These are phyloP conservation scores for Lerista edwardsae DNA, from an alignment of 2,797 vertebrate genomes.

Conservation along the genomic window DNA sequence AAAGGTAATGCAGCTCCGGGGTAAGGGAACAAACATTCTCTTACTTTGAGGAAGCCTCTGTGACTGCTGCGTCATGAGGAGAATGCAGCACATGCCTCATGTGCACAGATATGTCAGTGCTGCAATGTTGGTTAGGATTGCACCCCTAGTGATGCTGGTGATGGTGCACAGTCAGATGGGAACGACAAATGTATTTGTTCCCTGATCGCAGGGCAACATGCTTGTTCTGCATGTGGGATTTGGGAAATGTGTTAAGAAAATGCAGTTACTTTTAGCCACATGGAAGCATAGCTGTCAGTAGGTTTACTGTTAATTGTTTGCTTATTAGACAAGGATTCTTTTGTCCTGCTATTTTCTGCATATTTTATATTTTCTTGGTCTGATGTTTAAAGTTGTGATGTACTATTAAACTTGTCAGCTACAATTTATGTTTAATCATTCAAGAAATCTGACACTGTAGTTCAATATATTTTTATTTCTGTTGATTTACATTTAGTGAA, in stretches of 20 bases:
- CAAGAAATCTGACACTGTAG: background rate
- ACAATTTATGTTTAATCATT: background rate
- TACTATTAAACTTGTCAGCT: background rate
- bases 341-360: background rate
- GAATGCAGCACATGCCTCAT: too few relatives aligned
- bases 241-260: background rate
- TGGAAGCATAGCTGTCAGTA: background rate
- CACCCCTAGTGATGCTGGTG: background rate
- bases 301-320: rapidly evolving
- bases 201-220: conserved; percentile 12
- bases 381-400: background rate
- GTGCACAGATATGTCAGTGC: too few relatives aligned
- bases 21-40: too few relatives aligned
- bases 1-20: too few relatives aligned
- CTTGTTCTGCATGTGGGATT: background rate
- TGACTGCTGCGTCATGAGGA: too few relatives aligned
- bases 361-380: conserved; percentile 11
- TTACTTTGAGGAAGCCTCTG: too few relatives aligned
- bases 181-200: conserved; percentile 1
- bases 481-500: background rate
- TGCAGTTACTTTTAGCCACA: background rate
- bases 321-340: background rate
- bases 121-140: too few relatives aligned
- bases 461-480: background rate
- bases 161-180: background rate